Conservation (phyloP, 2,888 invertebrate genomes). For the Choristoneura rosaceana region DNA sequence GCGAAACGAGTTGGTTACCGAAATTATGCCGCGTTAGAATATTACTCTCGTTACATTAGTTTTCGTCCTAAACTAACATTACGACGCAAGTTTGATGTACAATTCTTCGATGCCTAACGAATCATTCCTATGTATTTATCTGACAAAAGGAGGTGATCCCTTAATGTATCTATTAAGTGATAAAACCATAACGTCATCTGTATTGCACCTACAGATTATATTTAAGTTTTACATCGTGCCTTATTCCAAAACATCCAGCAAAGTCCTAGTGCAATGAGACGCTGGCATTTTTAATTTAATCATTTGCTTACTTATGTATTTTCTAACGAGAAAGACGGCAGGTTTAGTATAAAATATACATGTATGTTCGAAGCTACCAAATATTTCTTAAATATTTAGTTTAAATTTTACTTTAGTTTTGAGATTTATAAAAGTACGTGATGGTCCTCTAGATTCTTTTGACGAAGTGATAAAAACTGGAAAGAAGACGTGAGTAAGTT, state of each 20-base stretch:
- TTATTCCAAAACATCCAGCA: too few relatives aligned
- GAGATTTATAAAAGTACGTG: background rate
- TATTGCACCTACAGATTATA: too few relatives aligned
- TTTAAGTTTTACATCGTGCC: too few relatives aligned
- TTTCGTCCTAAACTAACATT: constrained; percentile 7
- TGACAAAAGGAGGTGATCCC: background rate
- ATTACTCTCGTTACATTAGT: background rate
- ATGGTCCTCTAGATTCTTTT: background rate
- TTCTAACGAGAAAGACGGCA: too few relatives aligned
- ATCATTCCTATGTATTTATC: background rate
- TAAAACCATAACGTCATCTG: background rate
- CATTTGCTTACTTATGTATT: too few relatives aligned
- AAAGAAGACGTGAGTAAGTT: background rate
- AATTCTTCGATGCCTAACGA: background rate
- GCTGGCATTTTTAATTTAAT: too few relatives aligned
- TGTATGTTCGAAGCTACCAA: too few relatives aligned
- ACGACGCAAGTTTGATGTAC: constrained; percentile 2
- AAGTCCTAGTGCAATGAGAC: too few relatives aligned
- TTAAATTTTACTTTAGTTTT: background rate
- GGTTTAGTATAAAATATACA: too few relatives aligned
- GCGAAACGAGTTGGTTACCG: constrained; percentile 29
- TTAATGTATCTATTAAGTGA: background rate
- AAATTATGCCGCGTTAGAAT: constrained; percentile 8
- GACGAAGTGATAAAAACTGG: background rate
- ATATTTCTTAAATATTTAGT: background rate